phyloP scores from a whole-genome alignment of 2,888 invertebrate species.

The Cantharis flavilabris region DNA sequence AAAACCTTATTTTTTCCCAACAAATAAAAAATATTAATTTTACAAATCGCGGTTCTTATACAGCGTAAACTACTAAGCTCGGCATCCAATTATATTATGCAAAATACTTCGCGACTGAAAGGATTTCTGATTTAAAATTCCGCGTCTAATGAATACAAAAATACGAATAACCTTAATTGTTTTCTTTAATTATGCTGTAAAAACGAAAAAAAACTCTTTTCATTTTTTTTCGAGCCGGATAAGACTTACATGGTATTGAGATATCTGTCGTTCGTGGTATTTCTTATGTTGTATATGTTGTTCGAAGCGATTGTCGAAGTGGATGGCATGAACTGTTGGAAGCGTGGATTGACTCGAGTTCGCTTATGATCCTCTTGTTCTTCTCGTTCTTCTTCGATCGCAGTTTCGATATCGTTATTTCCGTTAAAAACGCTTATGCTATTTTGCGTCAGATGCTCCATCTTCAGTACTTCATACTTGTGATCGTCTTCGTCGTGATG shows the following conservation, averaged over 20 bases:
- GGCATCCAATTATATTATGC: conserved; percentile 9
- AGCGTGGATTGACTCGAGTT: conserved; percentile 34
- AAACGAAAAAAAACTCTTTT: background rate
- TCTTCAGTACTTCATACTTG: conserved; percentile 71
- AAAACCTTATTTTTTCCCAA: background rate
- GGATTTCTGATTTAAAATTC: conserved; percentile 5
- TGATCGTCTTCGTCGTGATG: conserved; percentile 81
- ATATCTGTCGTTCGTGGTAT: conserved; percentile 42
- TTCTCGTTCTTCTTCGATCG: conserved; percentile 78
- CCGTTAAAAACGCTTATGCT: conserved; percentile 63
- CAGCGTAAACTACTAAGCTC: background rate
- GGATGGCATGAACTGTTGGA: conserved; percentile 43
- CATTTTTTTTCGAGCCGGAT: background rate
- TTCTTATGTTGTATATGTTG: conserved; percentile 25
- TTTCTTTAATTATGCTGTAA: conserved; percentile 5
- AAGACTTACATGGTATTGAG: conserved; percentile 50
- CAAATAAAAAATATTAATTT: background rate
- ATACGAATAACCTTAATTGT: conserved; percentile 1
- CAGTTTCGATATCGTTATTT: conserved; percentile 76
- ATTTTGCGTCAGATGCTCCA: conserved; percentile 63
- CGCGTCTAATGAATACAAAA: conserved; percentile 6
- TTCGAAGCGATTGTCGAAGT: conserved; percentile 30
- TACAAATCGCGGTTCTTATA: background rate
- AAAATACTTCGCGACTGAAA: background rate
- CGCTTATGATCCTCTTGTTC: conserved; percentile 61